Evolutionary conservation across 2,797 vertebrate genomes (phyloP).

Genomic region (Falco peregrinus): DNA sequence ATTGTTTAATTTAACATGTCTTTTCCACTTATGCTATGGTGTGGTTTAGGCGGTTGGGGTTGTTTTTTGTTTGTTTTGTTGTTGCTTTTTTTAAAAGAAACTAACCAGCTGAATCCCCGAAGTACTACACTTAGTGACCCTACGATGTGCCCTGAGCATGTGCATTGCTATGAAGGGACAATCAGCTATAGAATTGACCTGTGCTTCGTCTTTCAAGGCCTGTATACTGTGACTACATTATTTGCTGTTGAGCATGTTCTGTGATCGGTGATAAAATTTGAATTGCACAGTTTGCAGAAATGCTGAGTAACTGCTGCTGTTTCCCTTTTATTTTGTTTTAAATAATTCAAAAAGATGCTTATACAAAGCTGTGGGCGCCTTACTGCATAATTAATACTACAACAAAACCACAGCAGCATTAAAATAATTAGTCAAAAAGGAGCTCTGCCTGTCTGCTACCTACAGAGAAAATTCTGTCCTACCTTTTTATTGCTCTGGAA

Average conservation of each 20-base stretch:
- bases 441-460: not conserved
- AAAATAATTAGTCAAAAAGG: conserved; percentile 29
- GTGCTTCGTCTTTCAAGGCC: not conserved
- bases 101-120: not conserved
- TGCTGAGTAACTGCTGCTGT: conserved; percentile 15
- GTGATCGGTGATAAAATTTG: not conserved
- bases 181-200: not conserved
- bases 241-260: not conserved
- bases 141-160: not conserved
- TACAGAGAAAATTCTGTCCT: not conserved
- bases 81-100: not conserved
- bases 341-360: conserved; percentile 20
- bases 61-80: not conserved
- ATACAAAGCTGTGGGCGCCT: not conserved
- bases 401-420: conserved; percentile 18
- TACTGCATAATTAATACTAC: conserved; percentile 29
- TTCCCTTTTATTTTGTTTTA: conserved; percentile 28
- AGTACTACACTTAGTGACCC: not conserved
- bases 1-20: not conserved
- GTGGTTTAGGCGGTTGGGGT: not conserved
- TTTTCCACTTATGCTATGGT: not conserved
- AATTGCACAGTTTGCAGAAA: not conserved
- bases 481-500: not conserved
- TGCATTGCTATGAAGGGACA: not conserved
- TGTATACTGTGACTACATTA: rapidly evolving